Evolutionary conservation across 2,797 vertebrate genomes (phyloP), one percentile per base, ranked within the genome.

Genomic region (Oophaga sylvatica): DNA sequence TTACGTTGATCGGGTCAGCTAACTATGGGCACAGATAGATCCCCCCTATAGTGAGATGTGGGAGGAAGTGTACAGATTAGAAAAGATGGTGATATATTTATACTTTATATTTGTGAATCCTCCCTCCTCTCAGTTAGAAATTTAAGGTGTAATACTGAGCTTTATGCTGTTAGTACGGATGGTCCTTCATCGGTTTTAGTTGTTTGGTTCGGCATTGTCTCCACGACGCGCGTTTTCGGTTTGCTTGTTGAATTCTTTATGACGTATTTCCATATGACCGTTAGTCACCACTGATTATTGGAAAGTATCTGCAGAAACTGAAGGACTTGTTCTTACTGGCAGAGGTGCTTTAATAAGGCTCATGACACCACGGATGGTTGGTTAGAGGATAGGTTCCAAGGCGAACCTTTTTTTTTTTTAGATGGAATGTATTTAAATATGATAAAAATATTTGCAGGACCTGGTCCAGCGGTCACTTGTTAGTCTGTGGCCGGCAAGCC

Each of bases 131-230:
- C 70, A 83, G 19, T 56, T 59, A 29, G 70, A 70, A 35, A 67
- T 82, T 53, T 19, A 73, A 73, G 48, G 22, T 73, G 70, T 83
- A 71, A 73, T 83, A 35, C 29, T 41, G 67, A 71, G 19, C 26
- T 67, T 65, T 56, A 31, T 31, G 45, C 60, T 78, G 73, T 85
- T 29, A n/a, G 31, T 77, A 85, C 78, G 73, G 73, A 78, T 26
- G 26, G 41, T 84, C 15, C 70, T 75, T 81, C 12, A 65, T 20
- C 63, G 11, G 60, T 35, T 48, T 81, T 31, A 31, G n/a, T 63
- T 62, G 82, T 77, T 9, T 45, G 68, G 48, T 29, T 41, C n/a
- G 22, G 26, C 48, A n/a, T 57, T 75, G 22, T 29, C 59, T 20
- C 26, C 59, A 63, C 5, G 26, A 45, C 65, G n/a, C 45, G 53